Evolutionary conservation across 1,140 invertebrate genomes (phyloP), one percentile per base, ranked within the genome.

Genomic region (Phocides pigmalion): DNA sequence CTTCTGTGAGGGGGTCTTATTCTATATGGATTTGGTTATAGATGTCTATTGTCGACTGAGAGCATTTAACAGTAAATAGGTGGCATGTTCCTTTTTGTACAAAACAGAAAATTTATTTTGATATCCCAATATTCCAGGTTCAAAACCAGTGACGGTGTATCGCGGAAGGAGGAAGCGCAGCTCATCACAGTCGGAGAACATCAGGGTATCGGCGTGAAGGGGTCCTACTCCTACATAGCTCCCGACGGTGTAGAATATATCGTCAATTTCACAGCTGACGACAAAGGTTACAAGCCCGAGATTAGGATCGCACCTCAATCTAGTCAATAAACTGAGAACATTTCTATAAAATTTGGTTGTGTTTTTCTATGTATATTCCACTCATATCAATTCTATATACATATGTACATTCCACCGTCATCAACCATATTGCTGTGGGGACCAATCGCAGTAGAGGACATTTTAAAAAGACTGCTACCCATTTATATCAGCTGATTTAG

Each of bases 201-300:
- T 39, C 93, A 95, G 56, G 94, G 94, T 63, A 92, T 95, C 9
- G 91, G 91, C 0, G 93, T 95, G 0, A 88, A 86, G 1, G 94
- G 95, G 9, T 93, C 93, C 25, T 94, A 93, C 82, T 92, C 91
- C 14, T 95, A 92, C 88, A 56, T 93, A 3, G 94, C 89, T 9
- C 93, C 95, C 5, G 95, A 96, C 66, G 95, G 96, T n/a, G 92
- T 94, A 70, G 92, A 94, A 32, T 95, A 96, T 72, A 93, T 93
- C 46, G 93, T 97, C 39, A 94, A 93, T 12, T 94, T 93, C 81
- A 92, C 92, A 15, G 93, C 93, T 42, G 92, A 93, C 64, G 92
- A 93, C 50, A 92, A 92, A 68, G 93, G 93, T 32, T 93, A 87
- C 85, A 90, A 95, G 66, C 94, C 95, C 0, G 62, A 70, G 4